A percentile compares a stretch with the other conserved stretches of the same genome.
Conservation (phyloP, 2,113 vertebrate species). For the Peromyscus leucopus region DNA sequence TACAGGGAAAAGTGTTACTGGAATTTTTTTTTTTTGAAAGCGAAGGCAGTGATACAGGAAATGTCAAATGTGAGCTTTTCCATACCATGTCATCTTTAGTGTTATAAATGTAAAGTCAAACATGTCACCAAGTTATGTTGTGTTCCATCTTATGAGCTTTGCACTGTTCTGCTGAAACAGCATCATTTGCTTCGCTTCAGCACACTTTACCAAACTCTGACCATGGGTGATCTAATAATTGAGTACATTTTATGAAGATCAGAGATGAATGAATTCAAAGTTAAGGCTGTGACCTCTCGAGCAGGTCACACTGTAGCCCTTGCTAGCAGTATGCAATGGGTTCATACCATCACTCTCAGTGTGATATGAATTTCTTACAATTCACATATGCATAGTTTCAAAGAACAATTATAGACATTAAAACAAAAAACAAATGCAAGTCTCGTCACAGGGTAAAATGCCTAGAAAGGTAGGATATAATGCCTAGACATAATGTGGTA, state of each 20-base stretch:
- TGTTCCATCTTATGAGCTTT: not conserved
- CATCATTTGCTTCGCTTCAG: not conserved
- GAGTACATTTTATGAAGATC: not conserved
- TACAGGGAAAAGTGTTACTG: not conserved
- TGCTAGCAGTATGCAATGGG: not conserved
- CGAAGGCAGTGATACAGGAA: not conserved
- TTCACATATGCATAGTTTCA: not conserved
- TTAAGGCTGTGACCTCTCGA: not conserved
- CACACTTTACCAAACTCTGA: not conserved
- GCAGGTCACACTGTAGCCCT: not conserved
- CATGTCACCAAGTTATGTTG: not conserved
- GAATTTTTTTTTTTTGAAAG: not conserved
- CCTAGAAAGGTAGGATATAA: too few relatives aligned
- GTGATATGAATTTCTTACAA: not conserved
- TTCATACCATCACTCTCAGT: not conserved
- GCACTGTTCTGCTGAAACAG: not conserved
- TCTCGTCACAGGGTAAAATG: not conserved
- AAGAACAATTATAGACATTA: not conserved
- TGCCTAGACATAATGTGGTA: not conserved
- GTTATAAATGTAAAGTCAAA: not conserved
- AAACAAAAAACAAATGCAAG: not conserved
- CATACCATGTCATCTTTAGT: not conserved
- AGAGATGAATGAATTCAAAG: not conserved
- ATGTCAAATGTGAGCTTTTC: not conserved
- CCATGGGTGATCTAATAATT: not conserved